A percentile compares a stretch with the other conserved stretches of the same genome.
Conservation (phyloP, 2,113 vertebrate genomes). For the Todiramphus saurophagus region DNA sequence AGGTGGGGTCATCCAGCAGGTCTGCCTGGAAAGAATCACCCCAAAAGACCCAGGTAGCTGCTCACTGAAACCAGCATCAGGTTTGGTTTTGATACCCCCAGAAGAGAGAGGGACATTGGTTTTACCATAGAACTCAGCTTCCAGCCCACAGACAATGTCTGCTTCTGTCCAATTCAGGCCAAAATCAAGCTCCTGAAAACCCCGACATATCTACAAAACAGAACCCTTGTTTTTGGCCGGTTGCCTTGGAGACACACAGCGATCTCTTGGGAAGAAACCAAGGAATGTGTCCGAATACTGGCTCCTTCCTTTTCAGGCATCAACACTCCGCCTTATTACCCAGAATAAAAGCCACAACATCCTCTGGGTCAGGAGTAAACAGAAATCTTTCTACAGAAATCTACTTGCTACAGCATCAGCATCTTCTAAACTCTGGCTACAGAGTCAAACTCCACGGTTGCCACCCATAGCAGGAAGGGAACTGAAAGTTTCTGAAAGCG, state of each 20-base stretch:
- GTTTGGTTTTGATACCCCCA: background rate
- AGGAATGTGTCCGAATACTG: conserved; percentile 21
- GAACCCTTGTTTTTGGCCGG: background rate
- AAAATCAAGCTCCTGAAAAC: conserved; percentile 8
- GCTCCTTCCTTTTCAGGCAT: conserved; percentile 63
- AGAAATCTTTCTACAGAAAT: background rate
- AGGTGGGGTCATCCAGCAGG: background rate
- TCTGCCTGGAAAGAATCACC: background rate
- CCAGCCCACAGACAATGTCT: background rate
- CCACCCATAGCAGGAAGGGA: background rate
- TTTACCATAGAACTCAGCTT: background rate
- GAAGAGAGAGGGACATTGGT: background rate
- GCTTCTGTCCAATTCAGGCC: background rate
- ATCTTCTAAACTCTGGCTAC: background rate
- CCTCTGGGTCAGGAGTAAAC: conserved; percentile 45
- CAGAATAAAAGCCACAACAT: conserved; percentile 55
- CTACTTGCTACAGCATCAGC: background rate
- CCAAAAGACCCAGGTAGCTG: background rate
- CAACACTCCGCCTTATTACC: conserved; percentile 1
- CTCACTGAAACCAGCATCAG: background rate
- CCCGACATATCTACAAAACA: background rate
- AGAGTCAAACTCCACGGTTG: background rate
- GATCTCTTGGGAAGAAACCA: conserved; percentile 53
- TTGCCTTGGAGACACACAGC: conserved; percentile 15
- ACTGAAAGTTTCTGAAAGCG: background rate